phyloP scores from a whole-genome alignment of 2,797 vertebrate genomes.

The Pitangus sulphuratus region DNA sequence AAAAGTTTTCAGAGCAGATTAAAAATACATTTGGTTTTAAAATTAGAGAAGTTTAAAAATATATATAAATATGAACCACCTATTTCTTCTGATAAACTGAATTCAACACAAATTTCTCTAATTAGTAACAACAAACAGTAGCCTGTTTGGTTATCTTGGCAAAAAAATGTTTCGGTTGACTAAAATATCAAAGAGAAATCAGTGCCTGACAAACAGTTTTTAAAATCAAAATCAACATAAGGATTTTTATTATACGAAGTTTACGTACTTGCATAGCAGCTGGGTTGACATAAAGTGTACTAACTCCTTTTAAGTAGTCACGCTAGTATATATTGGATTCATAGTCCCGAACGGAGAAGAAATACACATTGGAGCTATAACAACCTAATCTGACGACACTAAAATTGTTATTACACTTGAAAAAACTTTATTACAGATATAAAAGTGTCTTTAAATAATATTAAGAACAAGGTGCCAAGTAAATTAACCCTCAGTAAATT shows the following conservation, averaged over 20 bases:
- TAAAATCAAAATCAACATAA: not conserved
- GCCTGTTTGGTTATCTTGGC: not conserved
- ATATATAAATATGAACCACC: not conserved
- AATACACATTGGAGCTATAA: not conserved
- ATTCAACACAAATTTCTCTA: not conserved
- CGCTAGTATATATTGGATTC: not conserved
- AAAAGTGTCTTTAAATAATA: slow-evolving; percentile 20
- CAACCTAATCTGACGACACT: not conserved
- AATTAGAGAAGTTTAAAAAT: not conserved
- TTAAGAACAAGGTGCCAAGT: not conserved
- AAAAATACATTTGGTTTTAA: not conserved
- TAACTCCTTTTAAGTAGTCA: not conserved
- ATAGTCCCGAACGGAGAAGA: not conserved
- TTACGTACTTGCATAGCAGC: not conserved
- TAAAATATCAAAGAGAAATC: not conserved
- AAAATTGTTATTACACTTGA: not conserved
- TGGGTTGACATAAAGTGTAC: slow-evolving; percentile 5
- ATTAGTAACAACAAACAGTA: not conserved
- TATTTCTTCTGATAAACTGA: not conserved
- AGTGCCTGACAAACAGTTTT: not conserved
- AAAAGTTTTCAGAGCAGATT: not conserved
- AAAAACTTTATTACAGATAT: not conserved
- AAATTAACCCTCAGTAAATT: not conserved
- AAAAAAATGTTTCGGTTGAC: not conserved
- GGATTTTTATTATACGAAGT: slow-evolving; percentile 11